These are phyloP conservation scores for Bradysia coprophila DNA, from an alignment of 1,140 invertebrate genomes.

Conservation along the genomic window DNA sequence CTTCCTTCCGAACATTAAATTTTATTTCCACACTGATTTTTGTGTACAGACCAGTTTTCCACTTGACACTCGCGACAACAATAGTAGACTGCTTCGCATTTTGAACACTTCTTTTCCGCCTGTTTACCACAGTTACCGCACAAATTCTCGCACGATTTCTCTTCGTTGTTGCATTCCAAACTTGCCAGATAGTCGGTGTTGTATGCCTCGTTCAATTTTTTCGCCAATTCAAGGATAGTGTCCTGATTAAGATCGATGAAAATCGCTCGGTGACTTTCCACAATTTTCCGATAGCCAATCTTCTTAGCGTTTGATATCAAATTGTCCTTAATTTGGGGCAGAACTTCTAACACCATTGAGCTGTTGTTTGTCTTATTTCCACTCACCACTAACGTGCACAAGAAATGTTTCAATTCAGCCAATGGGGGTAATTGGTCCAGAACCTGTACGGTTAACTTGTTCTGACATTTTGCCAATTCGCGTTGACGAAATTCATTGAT, in stretches of 20 bases:
- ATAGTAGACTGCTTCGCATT: slow-evolving; percentile 27
- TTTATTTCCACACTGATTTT: too few relatives aligned
- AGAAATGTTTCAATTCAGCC: slow-evolving; percentile 48
- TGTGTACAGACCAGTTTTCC: slow-evolving; percentile 27
- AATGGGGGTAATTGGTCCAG: slow-evolving; percentile 59
- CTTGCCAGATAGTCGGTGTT: slow-evolving; percentile 29
- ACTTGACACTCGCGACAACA: slow-evolving; percentile 30
- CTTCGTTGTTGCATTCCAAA: slow-evolving; percentile 11
- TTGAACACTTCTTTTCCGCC: slow-evolving; percentile 29
- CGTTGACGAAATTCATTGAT: slow-evolving; percentile 44
- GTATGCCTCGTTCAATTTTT: slow-evolving; percentile 25
- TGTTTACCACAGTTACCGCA: slow-evolving; percentile 24
- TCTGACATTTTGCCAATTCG: slow-evolving; percentile 41
- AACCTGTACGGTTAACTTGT: slow-evolving; percentile 35
- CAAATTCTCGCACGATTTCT: slow-evolving; percentile 3
- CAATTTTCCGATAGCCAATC: slow-evolving; percentile 32
- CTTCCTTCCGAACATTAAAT: too few relatives aligned
- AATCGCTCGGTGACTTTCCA: slow-evolving; percentile 28
- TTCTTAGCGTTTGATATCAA: slow-evolving; percentile 24
- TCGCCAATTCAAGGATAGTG: slow-evolving; percentile 28
- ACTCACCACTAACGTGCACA: slow-evolving; percentile 30
- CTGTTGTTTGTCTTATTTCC: slow-evolving; percentile 13
- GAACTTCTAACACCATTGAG: slow-evolving; percentile 33
- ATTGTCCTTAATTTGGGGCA: slow-evolving; percentile 24
- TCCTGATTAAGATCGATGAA: slow-evolving; percentile 30